Percentiles rank a stretch among this genome's conserved stretches.
Conservation (phyloP, 2,888 invertebrate species). For the Eupithecia exiguata region DNA sequence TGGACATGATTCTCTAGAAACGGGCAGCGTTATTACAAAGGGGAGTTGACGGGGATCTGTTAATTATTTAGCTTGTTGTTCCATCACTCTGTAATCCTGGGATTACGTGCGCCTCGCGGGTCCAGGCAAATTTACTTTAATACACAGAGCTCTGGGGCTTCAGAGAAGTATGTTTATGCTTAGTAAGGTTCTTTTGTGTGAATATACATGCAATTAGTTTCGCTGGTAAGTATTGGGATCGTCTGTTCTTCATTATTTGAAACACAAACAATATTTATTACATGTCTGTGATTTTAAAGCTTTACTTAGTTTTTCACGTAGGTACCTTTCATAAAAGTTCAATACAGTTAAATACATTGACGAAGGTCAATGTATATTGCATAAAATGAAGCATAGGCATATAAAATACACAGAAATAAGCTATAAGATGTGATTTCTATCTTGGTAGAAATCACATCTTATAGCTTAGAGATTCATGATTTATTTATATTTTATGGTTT, state of each 20-base stretch:
- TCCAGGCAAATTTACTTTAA: conserved; percentile 40
- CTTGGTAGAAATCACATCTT: too few species aligned
- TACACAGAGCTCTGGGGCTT: conserved; percentile 33
- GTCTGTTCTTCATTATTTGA: background rate
- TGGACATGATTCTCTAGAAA: conserved; percentile 8
- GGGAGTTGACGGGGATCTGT: conserved; percentile 22
- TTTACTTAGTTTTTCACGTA: background rate
- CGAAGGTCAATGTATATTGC: too few species aligned
- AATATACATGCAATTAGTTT: background rate
- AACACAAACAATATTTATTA: background rate
- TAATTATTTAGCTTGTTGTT: conserved; percentile 39
- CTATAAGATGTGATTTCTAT: too few species aligned
- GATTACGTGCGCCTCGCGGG: conserved; percentile 30
- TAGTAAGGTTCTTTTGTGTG: background rate
- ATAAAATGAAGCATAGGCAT: too few species aligned
- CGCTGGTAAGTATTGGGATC: background rate
- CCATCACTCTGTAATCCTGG: conserved; percentile 36
- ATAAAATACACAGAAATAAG: too few species aligned
- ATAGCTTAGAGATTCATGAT: too few species aligned
- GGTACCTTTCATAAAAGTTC: too few species aligned
- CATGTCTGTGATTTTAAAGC: background rate
- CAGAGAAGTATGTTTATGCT: conserved; percentile 6
- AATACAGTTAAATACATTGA: too few species aligned
- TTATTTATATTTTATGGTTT: too few species aligned
- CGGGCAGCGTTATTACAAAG: conserved; percentile 22